Evolutionary conservation across 2,113 vertebrate genomes (phyloP), one percentile per base, ranked within the genome.

Genomic region (Poeciliopsis occidentalis): DNA sequence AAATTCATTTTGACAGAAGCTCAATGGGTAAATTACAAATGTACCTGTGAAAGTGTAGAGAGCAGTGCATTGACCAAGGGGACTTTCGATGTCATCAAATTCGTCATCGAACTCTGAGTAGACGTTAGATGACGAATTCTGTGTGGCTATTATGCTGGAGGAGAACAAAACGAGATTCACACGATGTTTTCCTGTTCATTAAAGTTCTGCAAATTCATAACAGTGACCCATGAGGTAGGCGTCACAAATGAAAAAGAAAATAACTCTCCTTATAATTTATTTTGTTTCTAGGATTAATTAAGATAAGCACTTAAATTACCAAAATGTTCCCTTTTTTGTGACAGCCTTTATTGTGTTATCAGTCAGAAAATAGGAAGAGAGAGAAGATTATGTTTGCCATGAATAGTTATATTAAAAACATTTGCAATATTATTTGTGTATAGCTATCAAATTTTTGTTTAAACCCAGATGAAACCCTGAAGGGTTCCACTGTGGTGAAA

Each of bases 1-100:
- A 62, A 44, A 62, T 27, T 27, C 62, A 76, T 17, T 69, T 41
- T 34, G 39, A 30, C 64, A 75, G 1, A n/a, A 34, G 15, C 24
- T 22, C n/a, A 31, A n/a, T 2, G 19, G 27, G 3, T 8, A 17
- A 73, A 51, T 80, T 8, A 31, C 17, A 26, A 27, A 37, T 4
- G 15, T 84, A 97, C 96, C 95, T 82, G 96, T 90, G 60, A 96
- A 97, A 62, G 90, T 92, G 82, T 97, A 97, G 11, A 97, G 91
- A n/a, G 95, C 96, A 1, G 89, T 89, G 54, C 95, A 96, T 71
- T 93, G 94, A 67, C 95, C 95, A 0, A 96, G 79, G 10, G 96
- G 95, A 4, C 76, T 80, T 3, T 95, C 94, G 8, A 94, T 67
- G 3, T 95, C 94, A 0, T 95, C 93, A 71, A 96, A 97, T 37